Conservation (phyloP, 2,797 vertebrate genomes). For the Siniperca undulata region DNA sequence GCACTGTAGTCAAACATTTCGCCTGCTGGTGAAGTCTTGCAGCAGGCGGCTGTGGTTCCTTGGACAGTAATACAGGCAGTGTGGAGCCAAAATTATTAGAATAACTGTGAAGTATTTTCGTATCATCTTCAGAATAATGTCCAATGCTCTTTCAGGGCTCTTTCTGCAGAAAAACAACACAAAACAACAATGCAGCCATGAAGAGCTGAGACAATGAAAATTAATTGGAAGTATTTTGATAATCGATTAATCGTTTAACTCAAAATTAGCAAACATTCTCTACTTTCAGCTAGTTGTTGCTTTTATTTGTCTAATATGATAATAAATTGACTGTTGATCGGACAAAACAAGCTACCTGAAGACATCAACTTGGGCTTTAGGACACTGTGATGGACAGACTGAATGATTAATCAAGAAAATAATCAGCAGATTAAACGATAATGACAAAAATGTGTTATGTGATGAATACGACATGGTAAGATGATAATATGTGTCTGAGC, state of each 20-base stretch:
- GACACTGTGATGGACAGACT: background rate
- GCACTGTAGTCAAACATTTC: constrained; percentile 21
- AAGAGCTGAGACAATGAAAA: background rate
- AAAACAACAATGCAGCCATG: background rate
- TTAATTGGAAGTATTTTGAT: background rate
- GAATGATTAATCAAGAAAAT: background rate
- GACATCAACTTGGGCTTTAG: background rate
- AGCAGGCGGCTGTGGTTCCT: background rate
- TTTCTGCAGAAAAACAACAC: background rate
- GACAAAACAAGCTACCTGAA: background rate
- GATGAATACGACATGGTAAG: background rate
- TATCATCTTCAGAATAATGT: background rate
- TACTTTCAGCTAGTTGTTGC: background rate
- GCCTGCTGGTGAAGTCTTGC: background rate
- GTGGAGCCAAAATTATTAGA: background rate
- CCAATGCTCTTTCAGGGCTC: no score
- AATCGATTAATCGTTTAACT: background rate
- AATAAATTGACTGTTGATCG: background rate
- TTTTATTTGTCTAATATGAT: background rate
- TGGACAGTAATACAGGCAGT: background rate
- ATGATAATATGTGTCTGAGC: background rate
- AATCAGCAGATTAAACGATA: background rate
- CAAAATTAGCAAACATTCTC: background rate
- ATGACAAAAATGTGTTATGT: background rate
- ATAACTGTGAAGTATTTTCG: background rate